phyloP scores from a whole-genome alignment of 2,797 vertebrate genomes.

The Sus cebifrons region DNA sequence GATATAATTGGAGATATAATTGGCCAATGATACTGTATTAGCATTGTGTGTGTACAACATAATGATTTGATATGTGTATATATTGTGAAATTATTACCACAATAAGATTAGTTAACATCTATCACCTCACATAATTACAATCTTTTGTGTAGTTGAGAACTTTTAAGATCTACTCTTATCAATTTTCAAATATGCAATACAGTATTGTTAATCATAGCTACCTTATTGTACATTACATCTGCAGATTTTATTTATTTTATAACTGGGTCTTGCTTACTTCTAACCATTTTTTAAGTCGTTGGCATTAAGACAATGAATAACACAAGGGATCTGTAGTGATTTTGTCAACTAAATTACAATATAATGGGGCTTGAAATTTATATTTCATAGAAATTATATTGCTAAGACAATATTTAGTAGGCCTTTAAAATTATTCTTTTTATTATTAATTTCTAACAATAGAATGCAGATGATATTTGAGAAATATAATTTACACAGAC shows the following conservation, averaged over 20 bases:
- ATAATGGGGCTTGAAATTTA: neutral
- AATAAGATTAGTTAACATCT: neutral
- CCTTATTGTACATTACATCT: neutral
- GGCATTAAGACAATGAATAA: conserved; percentile 2
- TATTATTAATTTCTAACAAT: neutral
- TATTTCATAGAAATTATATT: neutral
- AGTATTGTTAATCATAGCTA: neutral
- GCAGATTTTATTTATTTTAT: neutral
- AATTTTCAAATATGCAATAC: neutral
- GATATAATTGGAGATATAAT: neutral
- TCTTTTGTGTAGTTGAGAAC: neutral
- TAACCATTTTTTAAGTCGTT: neutral
- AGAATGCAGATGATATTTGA: fast-evolving
- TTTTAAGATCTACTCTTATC: neutral
- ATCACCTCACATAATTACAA: neutral
- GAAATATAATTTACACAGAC: neutral
- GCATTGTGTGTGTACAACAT: neutral
- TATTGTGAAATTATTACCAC: neutral
- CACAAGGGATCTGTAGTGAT: neutral
- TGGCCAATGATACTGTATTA: neutral
- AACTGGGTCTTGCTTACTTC: neutral
- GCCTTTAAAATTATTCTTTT: neutral
- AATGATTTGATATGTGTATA: neutral
- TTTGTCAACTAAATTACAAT: neutral
- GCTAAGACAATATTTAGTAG: neutral